Evolutionary conservation across 2,888 invertebrate species (phyloP), one percentile per base, ranked within the genome.

Genomic region (Pyralis farinalis): DNA sequence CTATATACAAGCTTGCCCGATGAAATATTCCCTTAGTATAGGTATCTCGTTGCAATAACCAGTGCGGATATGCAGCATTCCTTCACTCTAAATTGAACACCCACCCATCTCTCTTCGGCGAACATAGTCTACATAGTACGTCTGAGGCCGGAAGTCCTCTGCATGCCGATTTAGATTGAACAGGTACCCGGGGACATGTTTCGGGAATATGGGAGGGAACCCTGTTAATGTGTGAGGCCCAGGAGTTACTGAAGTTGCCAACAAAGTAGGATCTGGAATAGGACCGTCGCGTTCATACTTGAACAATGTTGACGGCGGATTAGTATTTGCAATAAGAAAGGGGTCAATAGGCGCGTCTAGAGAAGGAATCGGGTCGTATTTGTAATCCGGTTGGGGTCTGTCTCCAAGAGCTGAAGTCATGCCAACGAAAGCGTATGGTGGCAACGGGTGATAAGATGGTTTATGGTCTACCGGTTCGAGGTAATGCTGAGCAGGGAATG

Each of bases 121-220:
- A 63, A 83, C 78, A 83, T 87, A 87, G 75, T 88, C 87, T 86
- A 88, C 75, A 82, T 75, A 88, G 75, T 82, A 83, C 78, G 87
- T 85, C 81, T 85, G 82, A 72, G 79, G 78, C 55, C 66, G 74
- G 78, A 84, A 73, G 74, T 87, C 87, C 66, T 79, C 85, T 55
- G 74, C 79, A 74, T 84, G 79, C 76, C 82, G 85, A 63, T 76
- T 71, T 53, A 72, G 65, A 62, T 77, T 61, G 68, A 82, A 88
- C 48, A 88, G 76, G 76, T 85, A 87, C 49, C 87, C 85, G 40
- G 88, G 87, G 48, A 87, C 84, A 55, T 87, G 78, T 70, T 82
- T 86, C 53, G 72, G 86, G 71, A 87, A 86, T 49, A 77, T 83
- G 8, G 88, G 87, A 37, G 87, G 87, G 60, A 87, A 86, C 11